Percentiles rank a stretch among this genome's conserved stretches.
These are phyloP conservation scores for Daubentonia madagascariensis DNA, from an alignment of 2,113 vertebrate species.

Conservation along the genomic window DNA sequence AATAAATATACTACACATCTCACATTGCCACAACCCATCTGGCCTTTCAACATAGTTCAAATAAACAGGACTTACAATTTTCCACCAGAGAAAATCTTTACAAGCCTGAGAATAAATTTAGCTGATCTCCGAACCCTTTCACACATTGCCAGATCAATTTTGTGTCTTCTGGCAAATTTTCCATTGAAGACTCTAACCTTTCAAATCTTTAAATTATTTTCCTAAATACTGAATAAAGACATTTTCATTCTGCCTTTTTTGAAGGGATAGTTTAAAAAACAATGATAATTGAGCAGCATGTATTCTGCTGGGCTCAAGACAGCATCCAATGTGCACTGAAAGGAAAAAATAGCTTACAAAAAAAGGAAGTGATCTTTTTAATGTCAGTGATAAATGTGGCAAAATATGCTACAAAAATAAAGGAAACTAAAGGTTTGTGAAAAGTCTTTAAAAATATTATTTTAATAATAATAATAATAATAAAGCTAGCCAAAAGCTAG, in stretches of 20 bases:
- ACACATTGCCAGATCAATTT: background rate
- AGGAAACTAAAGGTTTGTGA: constrained; percentile 19
- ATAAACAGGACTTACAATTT: constrained; percentile 1
- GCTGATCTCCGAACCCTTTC: background rate
- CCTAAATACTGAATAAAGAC: background rate
- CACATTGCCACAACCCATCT: background rate
- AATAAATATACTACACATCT: too few relatives aligned
- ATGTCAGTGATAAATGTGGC: constrained; percentile 59
- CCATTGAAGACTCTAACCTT: background rate
- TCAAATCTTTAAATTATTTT: background rate
- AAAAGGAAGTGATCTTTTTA: constrained; percentile 66
- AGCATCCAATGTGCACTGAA: constrained; percentile 46
- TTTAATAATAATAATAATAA: constrained; percentile 24
- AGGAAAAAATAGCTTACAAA: constrained; percentile 63
- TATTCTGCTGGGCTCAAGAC: constrained; percentile 63
- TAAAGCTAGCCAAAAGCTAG: constrained; percentile 40
- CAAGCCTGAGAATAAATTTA: background rate
- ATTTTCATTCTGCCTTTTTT: background rate
- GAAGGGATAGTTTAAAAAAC: constrained; percentile 48
- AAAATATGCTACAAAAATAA: constrained; percentile 42
- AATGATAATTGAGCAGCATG: constrained; percentile 36
- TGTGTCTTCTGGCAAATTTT: background rate
- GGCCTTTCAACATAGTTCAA: background rate
- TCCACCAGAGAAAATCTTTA: constrained; percentile 3
- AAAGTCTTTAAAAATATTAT: constrained; percentile 37